Percentiles rank a stretch among this genome's conserved stretches.
Conservation (phyloP, 2,113 vertebrate species). For the Herpetotheres cachinnans region DNA sequence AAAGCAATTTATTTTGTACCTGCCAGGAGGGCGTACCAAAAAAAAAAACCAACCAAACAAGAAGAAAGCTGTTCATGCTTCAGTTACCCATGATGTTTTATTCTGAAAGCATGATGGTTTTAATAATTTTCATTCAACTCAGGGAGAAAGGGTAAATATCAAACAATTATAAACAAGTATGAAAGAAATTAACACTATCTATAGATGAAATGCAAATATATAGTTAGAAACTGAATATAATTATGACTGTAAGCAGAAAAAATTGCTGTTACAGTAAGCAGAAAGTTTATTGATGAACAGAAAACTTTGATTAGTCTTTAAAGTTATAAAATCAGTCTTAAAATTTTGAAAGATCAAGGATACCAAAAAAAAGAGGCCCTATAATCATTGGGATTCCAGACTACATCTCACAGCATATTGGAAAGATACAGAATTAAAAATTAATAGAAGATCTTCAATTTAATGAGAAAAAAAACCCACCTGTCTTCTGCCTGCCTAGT, state of each 20-base stretch:
- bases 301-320: background rate
- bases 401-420: background rate
- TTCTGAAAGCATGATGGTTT: background rate
- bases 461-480: background rate
- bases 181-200: background rate
- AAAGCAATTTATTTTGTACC: background rate
- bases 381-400: background rate
- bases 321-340: background rate
- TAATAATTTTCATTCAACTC: background rate
- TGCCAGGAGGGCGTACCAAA: accelerated
- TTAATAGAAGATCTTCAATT: background rate
- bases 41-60: background rate
- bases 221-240: background rate
- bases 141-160: background rate
- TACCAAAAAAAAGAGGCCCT: background rate
- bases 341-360: background rate
- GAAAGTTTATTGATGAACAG: background rate
- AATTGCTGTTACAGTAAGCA: background rate
- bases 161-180: background rate
- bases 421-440: background rate
- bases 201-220: background rate
- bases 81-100: background rate
- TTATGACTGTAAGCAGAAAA: background rate
- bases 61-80: background rate
- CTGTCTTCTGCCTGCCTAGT: background rate